Conservation (phyloP, 2,888 invertebrate genomes). For the Antheraea yamamai region DNA sequence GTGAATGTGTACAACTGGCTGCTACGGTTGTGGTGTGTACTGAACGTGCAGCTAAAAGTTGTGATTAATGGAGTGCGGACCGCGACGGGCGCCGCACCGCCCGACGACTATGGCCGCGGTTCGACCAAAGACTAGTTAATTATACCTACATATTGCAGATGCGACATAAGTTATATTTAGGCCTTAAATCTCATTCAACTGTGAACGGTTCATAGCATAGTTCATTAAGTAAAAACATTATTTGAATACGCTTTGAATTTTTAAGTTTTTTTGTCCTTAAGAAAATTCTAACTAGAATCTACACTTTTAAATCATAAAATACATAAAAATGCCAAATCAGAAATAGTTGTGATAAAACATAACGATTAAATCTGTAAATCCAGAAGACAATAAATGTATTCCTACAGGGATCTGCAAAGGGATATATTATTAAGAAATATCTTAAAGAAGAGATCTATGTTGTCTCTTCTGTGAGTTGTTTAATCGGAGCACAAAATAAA, state of each 20-base stretch:
- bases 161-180: background rate
- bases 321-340: background rate
- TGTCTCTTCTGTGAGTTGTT: conserved; percentile 26
- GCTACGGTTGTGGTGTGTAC: conserved; percentile 49
- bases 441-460: background rate
- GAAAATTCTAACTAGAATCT: background rate
- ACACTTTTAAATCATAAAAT: background rate
- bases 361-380: background rate
- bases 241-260: background rate
- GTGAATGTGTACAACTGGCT: conserved; percentile 23
- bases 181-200: background rate
- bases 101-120: conserved; percentile 59
- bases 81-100: conserved; percentile 67
- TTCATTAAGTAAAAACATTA: background rate
- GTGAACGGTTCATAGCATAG: background rate
- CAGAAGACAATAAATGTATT: background rate
- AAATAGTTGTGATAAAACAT: background rate
- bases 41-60: conserved; percentile 70
- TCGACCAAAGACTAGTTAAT: conserved; percentile 12
- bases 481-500: conserved; percentile 65
- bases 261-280: background rate
- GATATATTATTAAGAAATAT: background rate
- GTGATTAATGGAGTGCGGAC: conserved; percentile 74
- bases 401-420: too few species aligned
- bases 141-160: conserved; percentile 5